Evolutionary conservation across 2,797 vertebrate species (phyloP), one percentile per base, ranked within the genome.

Genomic region (Notolepis coatsorum): DNA sequence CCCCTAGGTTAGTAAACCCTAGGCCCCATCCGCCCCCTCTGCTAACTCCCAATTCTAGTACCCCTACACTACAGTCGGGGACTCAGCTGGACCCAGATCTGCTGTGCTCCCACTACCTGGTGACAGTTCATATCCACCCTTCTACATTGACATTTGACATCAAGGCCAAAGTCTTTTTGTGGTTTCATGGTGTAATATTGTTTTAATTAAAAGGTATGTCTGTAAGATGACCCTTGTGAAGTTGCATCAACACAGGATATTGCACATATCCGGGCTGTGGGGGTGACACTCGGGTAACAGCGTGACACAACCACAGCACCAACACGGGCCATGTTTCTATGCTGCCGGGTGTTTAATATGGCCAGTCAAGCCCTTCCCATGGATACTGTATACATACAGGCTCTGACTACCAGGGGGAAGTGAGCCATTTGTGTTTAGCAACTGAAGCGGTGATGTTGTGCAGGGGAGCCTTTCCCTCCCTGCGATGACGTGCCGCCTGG

Each of bases 401-500:
- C 68, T 55, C 39, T 39, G 37, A 25, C 61, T 76, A 66, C 76
- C 31, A 38, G n/a, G 65, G 48, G 70, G 77, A 73, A 75, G 65
- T 61, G 39, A 35, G 53, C 46, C 66, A 67, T 68, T 79, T 67
- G 60, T 17, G 21, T 45, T 65, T 15, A 45, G 56, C 28, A 58
- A 63, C 47, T 68, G 68, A 65, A 55, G 45, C 62, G 27, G 49
- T 12, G 54, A 51, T 71, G 60, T 67, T 76, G 65, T 75, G 79
- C 63, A 79, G 75, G 75, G 60, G 42, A 71, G 77, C 35, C 45
- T 78, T 74, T 79, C 51, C 65, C 56, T 67, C 67, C 61, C 67
- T 84, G 71, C 86, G 85, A 90, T 86, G 81, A 84, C 52, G 77
- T 78, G 78, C 80, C 74, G 71, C 71, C 73, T 69, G 79, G 68